Base-by-base conservation (phyloP, 2,888 invertebrate species). In the Petrophora chlorosata region DNA sequence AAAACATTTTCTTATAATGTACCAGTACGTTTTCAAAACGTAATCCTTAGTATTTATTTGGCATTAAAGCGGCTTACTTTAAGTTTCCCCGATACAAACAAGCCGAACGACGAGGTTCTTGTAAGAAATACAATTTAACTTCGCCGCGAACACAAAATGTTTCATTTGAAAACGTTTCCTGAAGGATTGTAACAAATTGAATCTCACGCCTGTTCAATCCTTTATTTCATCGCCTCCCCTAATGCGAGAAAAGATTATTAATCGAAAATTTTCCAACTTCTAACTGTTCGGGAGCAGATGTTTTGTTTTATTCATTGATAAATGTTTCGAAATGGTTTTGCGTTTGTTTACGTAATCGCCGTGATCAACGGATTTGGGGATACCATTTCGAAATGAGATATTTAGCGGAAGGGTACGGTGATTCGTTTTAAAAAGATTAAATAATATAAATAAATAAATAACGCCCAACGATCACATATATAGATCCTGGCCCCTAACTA, bases 41-140 rank as follows among this genome's bases (percentile, higher is more conserved):
- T 67, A 62, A 70, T 68, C 50, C 55, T 46, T 64, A 53, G 62
- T 69, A 68, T 74, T 76, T 73, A 73, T 71, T 69, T 63, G 60
- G 67, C 66, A 76, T 74, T 74, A 70, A 68, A 77, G 63, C 56
- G 67, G 74, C 71, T 76, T 76, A 73, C 68, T 63, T 67, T 70
- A 73, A 76, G 70, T 78, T 78, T 65, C 62, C 56, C 35, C 65
- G 58, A 70, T 61, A 76, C 71, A 78, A 82, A 79, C 81, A 74
- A 79, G 72, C 71, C 65, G 56, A 56, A 71, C 74, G 30, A 36
- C 67, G 61, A 71, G 70, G 59, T 70, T 72, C 73, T 73, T 73
- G 74, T 76, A 80, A 82, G 80, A 81, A 85, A 85, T 77, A 84
- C 83, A 85, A 85, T 86, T 83, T 84, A 85, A 84, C 83, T 85